Conservation (phyloP, 2,797 vertebrate genomes). For the Peromyscus melanophrys region DNA sequence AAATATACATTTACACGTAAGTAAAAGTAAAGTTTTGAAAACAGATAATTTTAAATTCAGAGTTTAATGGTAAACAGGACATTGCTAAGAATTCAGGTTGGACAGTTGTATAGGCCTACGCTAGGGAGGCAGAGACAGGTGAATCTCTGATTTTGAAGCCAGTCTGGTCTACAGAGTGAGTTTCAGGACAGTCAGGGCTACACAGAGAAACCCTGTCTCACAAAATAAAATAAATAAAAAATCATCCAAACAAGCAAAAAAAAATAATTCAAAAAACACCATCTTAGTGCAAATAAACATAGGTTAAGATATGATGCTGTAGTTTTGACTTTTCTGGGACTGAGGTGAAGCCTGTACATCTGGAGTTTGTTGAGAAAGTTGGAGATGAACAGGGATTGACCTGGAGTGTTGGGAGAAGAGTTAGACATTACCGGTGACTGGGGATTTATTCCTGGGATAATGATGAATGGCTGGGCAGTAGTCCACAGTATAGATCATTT, state of each 20-base stretch:
- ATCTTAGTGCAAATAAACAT: neutral
- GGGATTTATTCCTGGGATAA: neutral
- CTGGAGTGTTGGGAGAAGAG: neutral
- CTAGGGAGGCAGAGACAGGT: no score
- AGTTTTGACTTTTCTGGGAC: neutral
- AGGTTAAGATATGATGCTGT: neutral
- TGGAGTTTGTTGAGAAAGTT: neutral
- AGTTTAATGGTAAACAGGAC: neutral
- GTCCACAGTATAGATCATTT: neutral
- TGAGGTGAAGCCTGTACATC: neutral
- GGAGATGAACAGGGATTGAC: neutral
- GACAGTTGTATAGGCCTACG: no score
- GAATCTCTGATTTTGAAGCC: no score
- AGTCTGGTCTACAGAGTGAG: no score
- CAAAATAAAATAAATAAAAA: no score
- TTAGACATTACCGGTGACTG: neutral
- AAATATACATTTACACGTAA: neutral
- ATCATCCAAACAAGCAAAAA: no score
- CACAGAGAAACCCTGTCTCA: no score
- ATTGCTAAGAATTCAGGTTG: neutral
- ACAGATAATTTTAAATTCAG: neutral
- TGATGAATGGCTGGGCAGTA: neutral
- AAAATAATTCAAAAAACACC: neutral
- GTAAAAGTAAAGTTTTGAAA: neutral
- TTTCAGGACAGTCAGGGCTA: no score